Conservation (phyloP, 2,888 invertebrate genomes). For the Crepidodera aurea region DNA sequence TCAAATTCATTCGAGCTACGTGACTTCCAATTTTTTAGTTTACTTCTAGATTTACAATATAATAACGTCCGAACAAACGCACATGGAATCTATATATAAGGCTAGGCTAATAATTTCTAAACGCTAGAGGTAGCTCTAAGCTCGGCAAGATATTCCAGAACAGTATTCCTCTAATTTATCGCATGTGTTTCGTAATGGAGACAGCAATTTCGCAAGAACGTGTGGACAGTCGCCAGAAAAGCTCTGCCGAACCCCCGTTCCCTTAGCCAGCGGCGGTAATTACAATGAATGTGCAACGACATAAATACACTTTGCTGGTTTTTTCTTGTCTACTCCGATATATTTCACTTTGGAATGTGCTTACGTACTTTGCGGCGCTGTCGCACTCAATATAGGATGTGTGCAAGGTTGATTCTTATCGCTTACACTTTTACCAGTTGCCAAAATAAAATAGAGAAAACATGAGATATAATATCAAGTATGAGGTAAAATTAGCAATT, state of each 20-base stretch:
- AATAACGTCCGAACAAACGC: conserved; percentile 5
- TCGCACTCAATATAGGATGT: conserved; percentile 32
- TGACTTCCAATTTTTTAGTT: conserved; percentile 3
- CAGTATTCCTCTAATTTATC: conserved; percentile 54
- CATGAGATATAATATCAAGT: no score
- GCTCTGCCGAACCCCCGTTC: conserved; percentile 46
- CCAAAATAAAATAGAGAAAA: no score
- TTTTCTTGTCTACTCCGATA: conserved; percentile 38
- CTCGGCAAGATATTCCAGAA: conserved; percentile 54
- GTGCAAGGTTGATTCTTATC: conserved; percentile 16
- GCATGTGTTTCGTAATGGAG: conserved; percentile 57
- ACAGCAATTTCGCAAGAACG: conserved; percentile 57
- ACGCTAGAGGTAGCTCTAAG: conserved; percentile 43
- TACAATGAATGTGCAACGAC: conserved; percentile 56
- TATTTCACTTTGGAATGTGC: conserved; percentile 42
- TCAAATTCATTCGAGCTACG: background rate
- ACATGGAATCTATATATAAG: conserved; percentile 21
- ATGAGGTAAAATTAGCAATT: no score
- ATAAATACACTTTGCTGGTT: conserved; percentile 45
- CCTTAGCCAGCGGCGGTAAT: conserved; percentile 45
- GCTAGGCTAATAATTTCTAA: conserved; percentile 29
- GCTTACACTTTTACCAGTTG: background rate
- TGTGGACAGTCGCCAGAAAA: conserved; percentile 60
- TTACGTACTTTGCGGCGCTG: conserved; percentile 38
- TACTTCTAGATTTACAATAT: conserved; percentile 10